Evolutionary conservation across 2,888 invertebrate species (phyloP).

Genomic region (Artemia sp.): DNA sequence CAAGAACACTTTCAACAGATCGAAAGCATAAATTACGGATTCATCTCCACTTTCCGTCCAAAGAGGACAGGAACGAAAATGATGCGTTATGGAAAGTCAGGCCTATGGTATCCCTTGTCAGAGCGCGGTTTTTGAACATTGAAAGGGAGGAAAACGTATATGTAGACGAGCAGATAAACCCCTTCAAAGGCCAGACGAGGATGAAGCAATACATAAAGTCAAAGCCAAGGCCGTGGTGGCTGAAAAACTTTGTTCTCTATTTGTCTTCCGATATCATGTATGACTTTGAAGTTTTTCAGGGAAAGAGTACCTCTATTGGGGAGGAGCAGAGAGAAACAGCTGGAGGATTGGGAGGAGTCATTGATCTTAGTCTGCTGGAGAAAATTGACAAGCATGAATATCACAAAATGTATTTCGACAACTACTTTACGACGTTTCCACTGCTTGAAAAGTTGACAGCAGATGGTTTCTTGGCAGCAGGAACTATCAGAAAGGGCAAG

Average conservation of each 20-base stretch:
- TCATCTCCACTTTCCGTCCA: background rate
- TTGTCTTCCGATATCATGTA: background rate
- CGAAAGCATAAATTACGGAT: background rate
- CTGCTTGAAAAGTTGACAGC: background rate
- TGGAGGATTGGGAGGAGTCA: background rate
- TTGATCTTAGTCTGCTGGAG: too few relatives aligned
- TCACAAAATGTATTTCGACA: too few relatives aligned
- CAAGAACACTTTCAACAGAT: background rate
- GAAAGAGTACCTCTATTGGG: background rate
- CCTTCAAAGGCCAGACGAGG: constrained; percentile 9
- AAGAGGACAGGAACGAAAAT: background rate
- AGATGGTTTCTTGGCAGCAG: background rate
- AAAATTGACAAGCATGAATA: too few relatives aligned
- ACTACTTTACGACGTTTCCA: too few relatives aligned
- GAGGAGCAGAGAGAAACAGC: background rate
- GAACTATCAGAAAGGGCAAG: background rate
- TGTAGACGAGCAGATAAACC: background rate
- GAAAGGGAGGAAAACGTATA: too few relatives aligned
- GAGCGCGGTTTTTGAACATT: background rate
- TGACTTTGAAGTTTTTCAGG: constrained; percentile 9
- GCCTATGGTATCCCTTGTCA: background rate
- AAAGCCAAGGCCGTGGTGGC: background rate
- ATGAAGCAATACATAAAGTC: background rate
- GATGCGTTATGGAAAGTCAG: constrained; percentile 6
- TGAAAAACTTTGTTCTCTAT: background rate